Percentiles rank a stretch among this genome's conserved stretches.
These are phyloP conservation scores for Rapana venosa DNA, from an alignment of 2,888 invertebrate species.

Conservation along the genomic window DNA sequence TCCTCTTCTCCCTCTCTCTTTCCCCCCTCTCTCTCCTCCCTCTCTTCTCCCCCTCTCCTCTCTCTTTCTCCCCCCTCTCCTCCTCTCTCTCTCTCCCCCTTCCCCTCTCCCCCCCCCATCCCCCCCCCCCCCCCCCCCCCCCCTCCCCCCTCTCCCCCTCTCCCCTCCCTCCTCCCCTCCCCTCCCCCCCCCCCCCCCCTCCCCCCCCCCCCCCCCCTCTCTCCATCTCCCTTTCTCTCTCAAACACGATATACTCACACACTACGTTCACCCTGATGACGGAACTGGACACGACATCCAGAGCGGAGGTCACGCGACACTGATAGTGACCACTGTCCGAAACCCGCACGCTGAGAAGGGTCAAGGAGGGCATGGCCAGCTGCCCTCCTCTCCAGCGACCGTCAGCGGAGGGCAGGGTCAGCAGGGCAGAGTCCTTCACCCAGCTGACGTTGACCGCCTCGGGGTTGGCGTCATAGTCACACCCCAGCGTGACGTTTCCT, in stretches of 20 bases:
- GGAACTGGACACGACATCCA: background rate
- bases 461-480: conserved; percentile 25
- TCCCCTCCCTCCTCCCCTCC: no score
- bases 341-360: background rate
- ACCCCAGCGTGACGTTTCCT: conserved; percentile 20
- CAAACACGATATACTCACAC: conserved; percentile 12
- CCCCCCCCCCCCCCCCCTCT: no score
- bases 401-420: conserved; percentile 4
- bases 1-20: no score
- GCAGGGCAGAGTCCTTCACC: conserved; percentile 20
- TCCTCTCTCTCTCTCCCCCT: no score
- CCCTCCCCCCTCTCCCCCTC: no score
- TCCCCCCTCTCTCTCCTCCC: no score
- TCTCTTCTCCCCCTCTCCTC: no score
- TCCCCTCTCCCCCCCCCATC: no score
- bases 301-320: conserved; percentile 19
- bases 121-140: no score
- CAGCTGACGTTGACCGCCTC: background rate
- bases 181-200: no score
- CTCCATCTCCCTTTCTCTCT: no score
- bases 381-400: background rate
- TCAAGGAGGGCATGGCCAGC: background rate
- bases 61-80: no score
- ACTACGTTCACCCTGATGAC: background rate
- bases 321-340: background rate